A percentile compares a stretch with the other conserved stretches of the same genome.
Evolutionary conservation across 1,140 invertebrate genomes (phyloP).

Genomic region (Pararge aegeria): DNA sequence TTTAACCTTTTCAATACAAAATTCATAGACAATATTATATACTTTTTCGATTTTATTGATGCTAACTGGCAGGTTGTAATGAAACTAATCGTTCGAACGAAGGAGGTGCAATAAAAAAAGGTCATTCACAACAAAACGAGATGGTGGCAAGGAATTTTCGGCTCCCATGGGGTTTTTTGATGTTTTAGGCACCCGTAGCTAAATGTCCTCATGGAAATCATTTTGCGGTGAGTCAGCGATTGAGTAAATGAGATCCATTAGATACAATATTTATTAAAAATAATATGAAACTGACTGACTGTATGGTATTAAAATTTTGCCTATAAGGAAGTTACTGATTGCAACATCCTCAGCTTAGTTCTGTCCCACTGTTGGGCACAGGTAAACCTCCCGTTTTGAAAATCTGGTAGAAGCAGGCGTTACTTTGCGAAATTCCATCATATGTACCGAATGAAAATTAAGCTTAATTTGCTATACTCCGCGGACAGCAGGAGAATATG

Average conservation of each 20-base stretch:
- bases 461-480: too few species aligned
- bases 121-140: conserved; percentile 43
- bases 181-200: conserved; percentile 53
- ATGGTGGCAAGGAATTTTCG: conserved; percentile 56
- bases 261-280: conserved; percentile 3
- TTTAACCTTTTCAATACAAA: conserved; percentile 38
- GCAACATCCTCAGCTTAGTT: too few species aligned
- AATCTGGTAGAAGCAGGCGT: too few species aligned
- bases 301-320: too few species aligned
- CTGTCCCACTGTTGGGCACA: too few species aligned
- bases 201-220: conserved; percentile 53
- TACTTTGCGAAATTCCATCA: too few species aligned
- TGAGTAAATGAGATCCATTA: conserved; percentile 28
- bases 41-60: conserved; percentile 22
- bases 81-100: conserved; percentile 42
- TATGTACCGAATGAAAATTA: too few species aligned
- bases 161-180: conserved; percentile 59
- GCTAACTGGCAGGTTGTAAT: conserved; percentile 41
- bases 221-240: conserved; percentile 43
- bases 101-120: conserved; percentile 44
- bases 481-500: too few species aligned
- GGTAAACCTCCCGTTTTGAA: too few species aligned
- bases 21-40: conserved; percentile 28
- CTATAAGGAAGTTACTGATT: too few species aligned
- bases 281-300: too few species aligned